Conservation (phyloP, 2,797 vertebrate genomes). For the Chelonia mydas region DNA sequence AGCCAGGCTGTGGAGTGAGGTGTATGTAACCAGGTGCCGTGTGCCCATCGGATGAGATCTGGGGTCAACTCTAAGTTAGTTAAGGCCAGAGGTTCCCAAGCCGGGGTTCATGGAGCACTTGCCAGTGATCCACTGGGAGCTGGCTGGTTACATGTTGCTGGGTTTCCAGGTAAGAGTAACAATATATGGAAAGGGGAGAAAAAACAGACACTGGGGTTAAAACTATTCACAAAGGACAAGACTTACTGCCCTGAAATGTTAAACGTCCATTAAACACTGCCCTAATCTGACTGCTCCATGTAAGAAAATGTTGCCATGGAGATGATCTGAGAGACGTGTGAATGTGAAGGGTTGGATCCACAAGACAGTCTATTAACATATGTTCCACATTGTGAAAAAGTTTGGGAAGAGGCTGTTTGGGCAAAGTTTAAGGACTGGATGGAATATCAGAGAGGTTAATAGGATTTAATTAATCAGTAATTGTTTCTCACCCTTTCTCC, state of each 20-base stretch:
- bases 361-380: neutral
- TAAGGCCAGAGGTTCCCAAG: neutral
- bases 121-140: neutral
- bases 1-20: neutral
- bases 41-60: neutral
- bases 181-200: neutral
- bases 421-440: neutral
- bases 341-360: neutral
- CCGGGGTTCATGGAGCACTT: neutral
- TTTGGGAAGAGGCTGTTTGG: neutral
- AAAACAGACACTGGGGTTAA: neutral
- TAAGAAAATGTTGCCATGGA: neutral
- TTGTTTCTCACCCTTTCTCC: neutral
- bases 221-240: neutral
- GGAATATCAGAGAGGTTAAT: neutral
- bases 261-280: neutral
- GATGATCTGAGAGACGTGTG: neutral
- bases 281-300: neutral
- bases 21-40: neutral
- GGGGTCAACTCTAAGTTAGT: neutral
- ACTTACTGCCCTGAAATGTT: neutral
- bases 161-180: neutral
- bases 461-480: neutral
- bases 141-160: neutral
- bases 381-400: too few relatives aligned